Evolutionary conservation across 2,888 invertebrate species (phyloP).

Genomic region (Rutpela maculata): DNA sequence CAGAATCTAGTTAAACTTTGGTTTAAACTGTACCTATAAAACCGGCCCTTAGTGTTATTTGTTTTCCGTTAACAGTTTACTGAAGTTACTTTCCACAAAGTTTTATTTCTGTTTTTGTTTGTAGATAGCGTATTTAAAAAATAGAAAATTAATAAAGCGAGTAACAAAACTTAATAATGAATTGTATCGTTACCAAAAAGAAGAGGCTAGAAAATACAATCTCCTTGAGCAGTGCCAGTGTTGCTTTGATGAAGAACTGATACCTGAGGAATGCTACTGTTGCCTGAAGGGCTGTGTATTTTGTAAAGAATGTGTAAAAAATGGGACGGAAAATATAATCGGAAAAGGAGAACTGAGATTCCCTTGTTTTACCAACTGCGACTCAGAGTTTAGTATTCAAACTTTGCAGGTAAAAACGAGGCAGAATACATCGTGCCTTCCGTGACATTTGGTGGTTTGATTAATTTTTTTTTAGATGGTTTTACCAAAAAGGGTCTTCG

Average conservation of each 20-base stretch:
- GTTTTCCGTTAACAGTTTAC: no score
- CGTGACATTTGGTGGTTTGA: neutral
- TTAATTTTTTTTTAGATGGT: constrained; percentile 69
- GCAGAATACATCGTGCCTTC: no score
- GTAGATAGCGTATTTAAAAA: constrained; percentile 66
- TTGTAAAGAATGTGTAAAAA: constrained; percentile 74
- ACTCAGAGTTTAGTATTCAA: constrained; percentile 70
- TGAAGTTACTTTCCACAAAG: no score
- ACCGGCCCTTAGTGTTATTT: no score
- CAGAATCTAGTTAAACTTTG: no score
- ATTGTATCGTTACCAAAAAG: constrained; percentile 64
- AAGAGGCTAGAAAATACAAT: constrained; percentile 69
- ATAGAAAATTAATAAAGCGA: constrained; percentile 66
- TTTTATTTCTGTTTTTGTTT: constrained; percentile 40
- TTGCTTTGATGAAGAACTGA: constrained; percentile 76
- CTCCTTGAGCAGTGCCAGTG: constrained; percentile 74
- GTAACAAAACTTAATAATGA: constrained; percentile 65
- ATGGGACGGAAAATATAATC: constrained; percentile 71
- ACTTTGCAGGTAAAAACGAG: constrained; percentile 65
- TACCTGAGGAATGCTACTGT: constrained; percentile 71
- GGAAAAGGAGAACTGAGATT: constrained; percentile 73
- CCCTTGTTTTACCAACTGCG: constrained; percentile 74
- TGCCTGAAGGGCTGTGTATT: constrained; percentile 69
- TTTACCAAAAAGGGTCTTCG: constrained; percentile 72
- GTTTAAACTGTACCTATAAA: no score